phyloP scores from a whole-genome alignment of 1,140 invertebrate species.

The Meloidogyne floridensis region DNA sequence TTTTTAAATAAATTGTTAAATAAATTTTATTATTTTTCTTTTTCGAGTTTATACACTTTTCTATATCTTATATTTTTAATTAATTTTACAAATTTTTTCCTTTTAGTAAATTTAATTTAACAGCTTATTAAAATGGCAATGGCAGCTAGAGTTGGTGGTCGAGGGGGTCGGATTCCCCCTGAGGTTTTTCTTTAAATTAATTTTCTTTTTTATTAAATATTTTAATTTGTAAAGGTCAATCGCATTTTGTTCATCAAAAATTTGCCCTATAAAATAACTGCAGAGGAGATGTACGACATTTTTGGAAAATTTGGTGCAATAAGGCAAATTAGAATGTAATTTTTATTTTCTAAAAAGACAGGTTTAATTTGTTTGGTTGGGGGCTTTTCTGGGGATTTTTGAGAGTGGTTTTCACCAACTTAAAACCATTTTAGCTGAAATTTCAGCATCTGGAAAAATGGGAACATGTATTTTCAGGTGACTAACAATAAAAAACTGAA shows the following conservation, averaged over 20 bases:
- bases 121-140: slow-evolving; percentile 56
- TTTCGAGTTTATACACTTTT: too few relatives aligned
- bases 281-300: slow-evolving; percentile 99
- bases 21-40: too few relatives aligned
- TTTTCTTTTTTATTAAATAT: neutral
- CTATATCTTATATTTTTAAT: too few relatives aligned
- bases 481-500: too few relatives aligned
- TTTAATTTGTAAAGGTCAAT: slow-evolving; percentile 74
- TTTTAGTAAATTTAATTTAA: slow-evolving; percentile 33
- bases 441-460: too few relatives aligned
- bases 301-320: slow-evolving; percentile 99
- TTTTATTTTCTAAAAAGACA: slow-evolving; percentile 55
- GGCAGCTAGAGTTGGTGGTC: slow-evolving; percentile 52
- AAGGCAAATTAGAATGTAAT: slow-evolving; percentile 94
- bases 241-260: slow-evolving; percentile 94
- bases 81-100: slow-evolving; percentile 4
- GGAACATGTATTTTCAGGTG: too few relatives aligned
- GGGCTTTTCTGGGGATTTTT: too few relatives aligned
- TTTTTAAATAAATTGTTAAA: too few relatives aligned
- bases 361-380: too few relatives aligned
- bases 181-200: slow-evolving; percentile 70
- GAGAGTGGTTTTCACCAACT: too few relatives aligned
- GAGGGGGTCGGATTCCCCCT: slow-evolving; percentile 76
- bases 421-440: too few relatives aligned
- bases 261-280: slow-evolving; percentile 97